Conservation (phyloP, 2,888 invertebrate species). For the Dicycla oo region DNA sequence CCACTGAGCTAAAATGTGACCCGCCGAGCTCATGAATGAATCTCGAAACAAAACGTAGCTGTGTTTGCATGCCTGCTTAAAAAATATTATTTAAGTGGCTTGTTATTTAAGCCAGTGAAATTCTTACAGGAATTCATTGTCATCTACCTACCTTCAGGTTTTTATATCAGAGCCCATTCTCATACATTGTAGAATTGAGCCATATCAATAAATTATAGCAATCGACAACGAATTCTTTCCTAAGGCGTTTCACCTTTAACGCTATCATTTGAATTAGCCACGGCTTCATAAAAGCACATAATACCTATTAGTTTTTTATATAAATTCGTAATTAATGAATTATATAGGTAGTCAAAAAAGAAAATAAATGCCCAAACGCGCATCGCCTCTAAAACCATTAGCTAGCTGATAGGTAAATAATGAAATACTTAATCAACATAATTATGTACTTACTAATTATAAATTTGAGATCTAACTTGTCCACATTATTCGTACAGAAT, state of each 20-base stretch:
- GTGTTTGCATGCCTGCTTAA: neutral
- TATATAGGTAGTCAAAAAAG: slow-evolving; percentile 3
- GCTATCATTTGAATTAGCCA: slow-evolving; percentile 2
- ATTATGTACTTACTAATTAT: slow-evolving; percentile 2
- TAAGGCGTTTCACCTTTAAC: slow-evolving; percentile 11
- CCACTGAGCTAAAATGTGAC: neutral
- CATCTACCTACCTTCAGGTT: neutral
- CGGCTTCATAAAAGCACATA: neutral
- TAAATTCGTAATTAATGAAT: slow-evolving; percentile 11
- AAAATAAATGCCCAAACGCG: slow-evolving; percentile 4
- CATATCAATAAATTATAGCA: slow-evolving; percentile 26
- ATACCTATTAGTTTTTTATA: slow-evolving; percentile 10
- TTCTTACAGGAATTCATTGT: neutral
- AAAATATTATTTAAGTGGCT: slow-evolving; percentile 9
- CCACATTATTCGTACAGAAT: neutral
- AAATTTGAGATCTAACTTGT: slow-evolving; percentile 21
- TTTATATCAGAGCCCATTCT: neutral
- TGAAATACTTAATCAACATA: slow-evolving; percentile 25
- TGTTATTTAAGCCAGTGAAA: slow-evolving; percentile 6
- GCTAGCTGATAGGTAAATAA: slow-evolving; percentile 14
- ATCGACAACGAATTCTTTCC: slow-evolving; percentile 59
- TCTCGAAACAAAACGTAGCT: slow-evolving; percentile 8
- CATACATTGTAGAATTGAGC: slow-evolving; percentile 14
- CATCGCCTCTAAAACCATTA: slow-evolving; percentile 2
- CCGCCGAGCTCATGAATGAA: slow-evolving; percentile 21